Base-by-base conservation (phyloP, 2,888 invertebrate genomes). In the Anthrax anthrax region DNA sequence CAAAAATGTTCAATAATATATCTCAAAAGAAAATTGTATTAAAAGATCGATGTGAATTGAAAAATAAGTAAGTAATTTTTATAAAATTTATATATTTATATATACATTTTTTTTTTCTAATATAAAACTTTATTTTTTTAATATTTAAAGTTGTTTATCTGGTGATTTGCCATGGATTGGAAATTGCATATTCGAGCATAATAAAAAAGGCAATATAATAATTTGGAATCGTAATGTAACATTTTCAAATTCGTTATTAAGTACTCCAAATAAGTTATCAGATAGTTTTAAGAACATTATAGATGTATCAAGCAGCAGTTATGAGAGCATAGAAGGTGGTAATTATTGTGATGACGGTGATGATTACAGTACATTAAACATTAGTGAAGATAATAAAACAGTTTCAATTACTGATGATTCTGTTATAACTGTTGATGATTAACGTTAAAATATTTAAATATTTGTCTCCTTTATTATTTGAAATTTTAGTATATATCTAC, bases 151-250 rank as follows among this genome's bases (percentile, higher is more conserved):
- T 10, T 23, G 42, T 39, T 40, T 47, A 6, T 39, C 41, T 16
- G 45, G 40, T 18, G 34, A 12, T 17, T 14, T 50, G 10, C 50
- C 50, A 12, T 50, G 50, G 50, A 16, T 53, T 51, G 23, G 66
- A 59, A 56, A 60, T 40, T 67, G 66, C 46, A 58, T 29, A 47
- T 66, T 67, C 40, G 54, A 54, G 41, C 58, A 55, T 17, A 62
- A 62, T 49, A 49, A 54, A 6, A 60, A 59, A 51, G 60, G 59
- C 4, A 61, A 62, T 49, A 53, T 66, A 37, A 47, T 47, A 8
- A 27, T 52, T n/a, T 18, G 39, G 9, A 49, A 52, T 44, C 43
- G 29, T 13, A 39, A 48, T 13, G 34, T 37, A 18, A 13, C 34
- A 18, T 38, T 43, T 32, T 17, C 38, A 10, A 18, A 39, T 18